phyloP scores from a whole-genome alignment of 2,888 invertebrate species.

The Phytoseiulus persimilis region DNA sequence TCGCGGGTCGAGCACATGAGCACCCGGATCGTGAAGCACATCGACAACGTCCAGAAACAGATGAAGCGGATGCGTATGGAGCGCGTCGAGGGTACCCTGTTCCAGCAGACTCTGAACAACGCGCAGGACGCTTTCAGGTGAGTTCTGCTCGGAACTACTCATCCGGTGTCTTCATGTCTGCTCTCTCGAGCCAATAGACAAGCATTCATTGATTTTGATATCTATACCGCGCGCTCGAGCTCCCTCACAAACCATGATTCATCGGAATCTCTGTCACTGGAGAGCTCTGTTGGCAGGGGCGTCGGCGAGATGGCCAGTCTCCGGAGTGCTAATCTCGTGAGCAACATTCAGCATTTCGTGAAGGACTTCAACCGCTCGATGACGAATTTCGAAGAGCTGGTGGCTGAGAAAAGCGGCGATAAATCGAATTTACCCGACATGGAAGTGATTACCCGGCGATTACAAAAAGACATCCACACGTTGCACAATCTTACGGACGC shows the following conservation, averaged over 20 bases:
- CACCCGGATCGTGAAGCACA: slow-evolving; percentile 26
- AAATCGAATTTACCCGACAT: not conserved
- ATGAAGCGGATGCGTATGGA: slow-evolving; percentile 32
- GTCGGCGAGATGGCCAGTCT: slow-evolving; percentile 38
- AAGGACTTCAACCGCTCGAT: slow-evolving; percentile 37
- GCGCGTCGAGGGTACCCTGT: not conserved
- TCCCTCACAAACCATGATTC: no score
- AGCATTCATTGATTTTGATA: no score
- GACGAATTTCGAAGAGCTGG: slow-evolving; percentile 31
- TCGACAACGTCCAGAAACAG: slow-evolving; percentile 32
- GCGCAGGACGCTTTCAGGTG: slow-evolving; percentile 22
- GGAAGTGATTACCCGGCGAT: slow-evolving; percentile 19
- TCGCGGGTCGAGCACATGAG: slow-evolving; percentile 34
- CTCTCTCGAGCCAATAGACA: no score
- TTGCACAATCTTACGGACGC: slow-evolving; percentile 27
- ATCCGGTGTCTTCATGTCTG: no score
- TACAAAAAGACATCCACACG: slow-evolving; percentile 28
- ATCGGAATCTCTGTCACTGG: no score
- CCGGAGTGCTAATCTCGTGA: slow-evolving; percentile 29
- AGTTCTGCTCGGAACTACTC: not conserved
- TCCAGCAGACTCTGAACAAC: slow-evolving; percentile 23
- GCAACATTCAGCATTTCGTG: slow-evolving; percentile 34
- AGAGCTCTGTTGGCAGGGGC: no score
- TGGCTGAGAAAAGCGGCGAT: not conserved
- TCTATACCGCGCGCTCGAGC: no score